Evolutionary conservation across 1,140 invertebrate genomes (phyloP).

Genomic region (Acyrthosiphon pisum): DNA sequence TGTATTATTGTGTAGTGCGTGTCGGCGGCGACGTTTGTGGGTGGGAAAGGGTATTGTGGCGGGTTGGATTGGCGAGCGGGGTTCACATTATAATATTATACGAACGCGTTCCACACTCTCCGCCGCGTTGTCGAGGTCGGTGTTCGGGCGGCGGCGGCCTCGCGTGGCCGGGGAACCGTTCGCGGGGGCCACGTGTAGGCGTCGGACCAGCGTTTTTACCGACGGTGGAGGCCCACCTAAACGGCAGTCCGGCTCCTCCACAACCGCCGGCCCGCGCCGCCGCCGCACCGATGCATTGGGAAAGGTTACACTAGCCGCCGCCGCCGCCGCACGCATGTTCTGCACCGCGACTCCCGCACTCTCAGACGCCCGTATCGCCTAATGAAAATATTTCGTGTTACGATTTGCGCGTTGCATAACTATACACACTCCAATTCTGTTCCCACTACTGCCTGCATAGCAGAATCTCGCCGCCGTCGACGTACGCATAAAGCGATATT

Average conservation of each 20-base stretch:
- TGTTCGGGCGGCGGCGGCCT: conserved; percentile 55
- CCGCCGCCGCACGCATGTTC: neutral
- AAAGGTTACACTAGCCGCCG: conserved; percentile 47
- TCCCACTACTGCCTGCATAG: conserved; percentile 6
- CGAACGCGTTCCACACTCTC: conserved; percentile 56
- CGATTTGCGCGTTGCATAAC: conserved; percentile 12
- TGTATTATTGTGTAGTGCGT: conserved; percentile 39
- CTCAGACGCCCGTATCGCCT: neutral
- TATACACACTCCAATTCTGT: neutral
- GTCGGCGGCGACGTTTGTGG: neutral
- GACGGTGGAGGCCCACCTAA: neutral
- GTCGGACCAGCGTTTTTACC: conserved; percentile 52
- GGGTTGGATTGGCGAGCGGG: conserved; percentile 41
- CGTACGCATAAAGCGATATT: conserved; percentile 18
- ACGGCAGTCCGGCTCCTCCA: conserved; percentile 20
- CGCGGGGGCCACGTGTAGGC: conserved; percentile 57
- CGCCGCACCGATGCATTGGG: neutral
- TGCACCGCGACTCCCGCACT: neutral
- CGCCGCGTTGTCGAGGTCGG: conserved; percentile 59
- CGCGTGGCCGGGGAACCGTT: conserved; percentile 29
- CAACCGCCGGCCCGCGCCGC: conserved; percentile 30
- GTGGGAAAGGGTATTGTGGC: neutral
- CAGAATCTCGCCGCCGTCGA: neutral
- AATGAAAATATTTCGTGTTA: conserved; percentile 3
- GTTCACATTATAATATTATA: conserved; percentile 17